phyloP scores from a whole-genome alignment of 2,113 vertebrate species.

The chimpanzee (Pan troglodytes) region NHGRI_mPanTro3-v2.1_pri NC_072421.2:6578001-6578500 shows the following conservation, averaged over 20 bases:
- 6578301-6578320: neutral
- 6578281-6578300: neutral
- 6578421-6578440: neutral
- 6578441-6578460: neutral
- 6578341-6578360: neutral
- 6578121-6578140: too few species aligned
- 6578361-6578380: neutral
- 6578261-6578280: neutral
- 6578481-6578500: neutral
- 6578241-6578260: neutral
- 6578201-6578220: too few species aligned
- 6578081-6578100: too few species aligned
- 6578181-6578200: neutral
- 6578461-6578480: neutral
- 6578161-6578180: neutral
- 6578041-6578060: neutral
- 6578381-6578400: neutral
- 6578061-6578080: neutral
- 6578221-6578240: neutral
- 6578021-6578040: neutral
- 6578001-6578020: rapidly evolving
- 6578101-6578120: neutral
- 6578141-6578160: rapidly evolving
- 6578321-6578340: neutral
- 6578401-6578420: neutral